A percentile compares a stretch with the other conserved stretches of the same genome.
phyloP scores from a whole-genome alignment of 2,888 invertebrate genomes.

The Tipula vernalis region DNA sequence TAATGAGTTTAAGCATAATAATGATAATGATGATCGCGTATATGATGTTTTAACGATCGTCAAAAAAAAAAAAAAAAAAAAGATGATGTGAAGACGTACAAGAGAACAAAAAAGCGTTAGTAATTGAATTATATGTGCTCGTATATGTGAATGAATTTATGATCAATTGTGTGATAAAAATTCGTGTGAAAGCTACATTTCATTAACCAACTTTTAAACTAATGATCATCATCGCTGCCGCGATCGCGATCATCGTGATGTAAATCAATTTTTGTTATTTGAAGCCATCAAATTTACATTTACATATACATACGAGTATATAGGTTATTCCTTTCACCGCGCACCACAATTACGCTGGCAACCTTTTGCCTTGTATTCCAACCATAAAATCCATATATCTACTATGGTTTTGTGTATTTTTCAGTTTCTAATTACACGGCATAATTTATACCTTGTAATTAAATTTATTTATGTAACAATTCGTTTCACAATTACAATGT shows the following conservation, averaged over 20 bases:
- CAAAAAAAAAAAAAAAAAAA: neutral
- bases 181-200: neutral
- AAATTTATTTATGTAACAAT: neutral
- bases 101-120: neutral
- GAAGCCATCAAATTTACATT: no score
- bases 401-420: neutral
- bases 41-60: neutral
- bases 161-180: neutral
- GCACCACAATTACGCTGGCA: no score
- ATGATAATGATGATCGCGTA: neutral
- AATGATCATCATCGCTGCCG: neutral
- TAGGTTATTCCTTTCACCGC: no score
- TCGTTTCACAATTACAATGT: neutral
- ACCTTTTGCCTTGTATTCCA: no score
- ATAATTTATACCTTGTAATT: neutral
- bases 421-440: neutral
- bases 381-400: no score
- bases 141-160: neutral
- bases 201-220: neutral
- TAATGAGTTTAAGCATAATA: neutral
- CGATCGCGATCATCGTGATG: neutral
- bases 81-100: neutral
- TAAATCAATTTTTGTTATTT: neutral
- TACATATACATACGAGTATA: no score
- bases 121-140: neutral